Evolutionary conservation across 2,888 invertebrate species (phyloP).

Genomic region (Sussaba pulchella): DNA sequence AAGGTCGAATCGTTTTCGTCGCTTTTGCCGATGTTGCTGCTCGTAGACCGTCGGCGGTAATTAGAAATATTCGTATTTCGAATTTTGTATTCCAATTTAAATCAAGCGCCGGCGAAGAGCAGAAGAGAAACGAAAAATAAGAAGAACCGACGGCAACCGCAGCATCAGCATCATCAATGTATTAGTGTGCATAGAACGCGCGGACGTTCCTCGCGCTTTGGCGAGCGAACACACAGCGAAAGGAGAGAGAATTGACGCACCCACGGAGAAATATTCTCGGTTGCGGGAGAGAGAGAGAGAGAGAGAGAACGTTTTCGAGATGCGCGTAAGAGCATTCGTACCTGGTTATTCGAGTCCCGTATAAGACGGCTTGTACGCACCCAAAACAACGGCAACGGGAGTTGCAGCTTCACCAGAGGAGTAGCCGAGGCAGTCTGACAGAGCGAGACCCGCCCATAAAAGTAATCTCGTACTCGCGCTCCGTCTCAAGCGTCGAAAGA

Average conservation of each 20-base stretch:
- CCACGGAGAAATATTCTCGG: slow-evolving; percentile 39
- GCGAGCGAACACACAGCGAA: too few species aligned
- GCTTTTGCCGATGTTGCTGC: slow-evolving; percentile 53
- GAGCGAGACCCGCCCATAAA: slow-evolving; percentile 84
- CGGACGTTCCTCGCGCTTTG: slow-evolving; percentile 48
- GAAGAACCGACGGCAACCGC: neutral
- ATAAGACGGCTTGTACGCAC: slow-evolving; percentile 37
- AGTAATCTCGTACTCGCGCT: slow-evolving; percentile 81
- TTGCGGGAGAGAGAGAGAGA: neutral
- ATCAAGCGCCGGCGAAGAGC: slow-evolving; percentile 73
- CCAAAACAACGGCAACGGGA: slow-evolving; percentile 25
- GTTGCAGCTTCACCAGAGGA: slow-evolving; percentile 63
- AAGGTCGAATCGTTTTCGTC: slow-evolving; percentile 12
- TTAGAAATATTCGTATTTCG: slow-evolving; percentile 75
- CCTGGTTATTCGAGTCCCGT: slow-evolving; percentile 66
- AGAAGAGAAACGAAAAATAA: slow-evolving; percentile 57
- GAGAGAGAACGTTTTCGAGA: slow-evolving; percentile 44
- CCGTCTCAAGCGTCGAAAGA: slow-evolving; percentile 51
- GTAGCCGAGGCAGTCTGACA: slow-evolving; percentile 80
- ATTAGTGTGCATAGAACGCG: slow-evolving; percentile 49
- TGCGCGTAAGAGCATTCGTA: slow-evolving; percentile 70
- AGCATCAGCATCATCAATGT: slow-evolving; percentile 17
- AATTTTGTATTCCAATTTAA: slow-evolving; percentile 79
- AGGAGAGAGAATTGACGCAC: slow-evolving; percentile 24
- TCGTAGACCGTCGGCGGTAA: slow-evolving; percentile 71